phyloP scores from a whole-genome alignment of 2,888 invertebrate genomes.

The Lasioglossum marginatum region DNA sequence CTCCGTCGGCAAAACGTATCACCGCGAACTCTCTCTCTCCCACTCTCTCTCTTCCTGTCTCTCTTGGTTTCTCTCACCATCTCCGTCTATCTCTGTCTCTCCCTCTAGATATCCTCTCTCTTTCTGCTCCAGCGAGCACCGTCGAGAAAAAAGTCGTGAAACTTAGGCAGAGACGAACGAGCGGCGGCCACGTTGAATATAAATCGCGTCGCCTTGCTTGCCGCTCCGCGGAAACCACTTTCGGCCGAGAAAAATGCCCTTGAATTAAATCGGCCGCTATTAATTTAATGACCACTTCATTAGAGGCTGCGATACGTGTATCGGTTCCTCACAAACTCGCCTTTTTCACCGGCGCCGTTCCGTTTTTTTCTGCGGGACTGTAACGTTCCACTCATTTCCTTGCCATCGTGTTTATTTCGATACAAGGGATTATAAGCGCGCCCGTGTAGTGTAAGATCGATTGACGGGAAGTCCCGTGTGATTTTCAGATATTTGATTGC shows the following conservation, averaged over 20 bases:
- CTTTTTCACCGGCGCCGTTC: conserved; percentile 8
- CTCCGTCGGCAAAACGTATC: conserved; percentile 71
- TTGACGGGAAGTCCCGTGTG: neutral
- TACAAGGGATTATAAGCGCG: too few species aligned
- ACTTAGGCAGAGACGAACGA: conserved; percentile 71
- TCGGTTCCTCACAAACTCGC: conserved; percentile 44
- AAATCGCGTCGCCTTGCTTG: conserved; percentile 61
- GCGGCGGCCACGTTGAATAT: conserved; percentile 66
- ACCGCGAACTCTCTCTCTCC: conserved; percentile 51
- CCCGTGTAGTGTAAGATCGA: neutral
- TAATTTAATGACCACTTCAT: conserved; percentile 64
- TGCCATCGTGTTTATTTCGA: neutral
- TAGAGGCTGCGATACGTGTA: conserved; percentile 52
- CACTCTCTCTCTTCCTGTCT: conserved; percentile 34
- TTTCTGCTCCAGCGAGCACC: neutral
- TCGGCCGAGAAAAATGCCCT: conserved; percentile 55
- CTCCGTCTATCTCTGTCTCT: neutral
- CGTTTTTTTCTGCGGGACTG: neutral
- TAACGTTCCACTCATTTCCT: neutral
- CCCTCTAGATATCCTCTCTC: neutral
- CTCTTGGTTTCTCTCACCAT: conserved; percentile 17
- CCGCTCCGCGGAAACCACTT: conserved; percentile 60
- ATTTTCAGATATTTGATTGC: neutral
- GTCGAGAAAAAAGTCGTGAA: conserved; percentile 66
- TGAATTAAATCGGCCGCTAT: conserved; percentile 64